Conservation (phyloP, 2,888 invertebrate genomes). For the Mythimna impura region DNA sequence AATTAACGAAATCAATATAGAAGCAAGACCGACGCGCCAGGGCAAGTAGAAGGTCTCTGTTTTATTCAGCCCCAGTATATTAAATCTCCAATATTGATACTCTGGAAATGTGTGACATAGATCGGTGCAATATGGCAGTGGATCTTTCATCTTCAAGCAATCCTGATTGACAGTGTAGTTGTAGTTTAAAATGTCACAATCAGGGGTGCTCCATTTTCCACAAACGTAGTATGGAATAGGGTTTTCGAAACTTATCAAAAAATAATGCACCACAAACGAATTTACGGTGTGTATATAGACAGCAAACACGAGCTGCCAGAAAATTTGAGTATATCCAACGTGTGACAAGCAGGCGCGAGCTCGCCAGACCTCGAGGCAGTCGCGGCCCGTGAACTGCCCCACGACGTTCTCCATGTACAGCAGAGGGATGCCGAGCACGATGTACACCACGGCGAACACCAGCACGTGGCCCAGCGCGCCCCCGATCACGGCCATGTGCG, state of each 20-base stretch:
- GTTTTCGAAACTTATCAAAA: slow-evolving; percentile 83
- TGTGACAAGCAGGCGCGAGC: slow-evolving; percentile 79
- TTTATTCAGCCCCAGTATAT: slow-evolving; percentile 62
- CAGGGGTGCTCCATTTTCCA: slow-evolving; percentile 74
- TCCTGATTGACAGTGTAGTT: slow-evolving; percentile 82
- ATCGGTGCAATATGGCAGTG: slow-evolving; percentile 70
- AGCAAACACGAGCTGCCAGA: slow-evolving; percentile 75
- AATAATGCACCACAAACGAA: slow-evolving; percentile 80
- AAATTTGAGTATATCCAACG: slow-evolving; percentile 77
- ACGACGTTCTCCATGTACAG: slow-evolving; percentile 83
- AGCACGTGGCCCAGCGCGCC: slow-evolving; percentile 77
- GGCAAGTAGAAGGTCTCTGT: slow-evolving; percentile 67
- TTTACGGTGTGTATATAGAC: slow-evolving; percentile 74
- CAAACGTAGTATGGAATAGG: slow-evolving; percentile 81
- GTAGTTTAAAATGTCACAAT: slow-evolving; percentile 73
- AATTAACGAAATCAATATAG: slow-evolving; percentile 70
- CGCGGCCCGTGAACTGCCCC: slow-evolving; percentile 82
- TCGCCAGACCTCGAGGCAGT: slow-evolving; percentile 82
- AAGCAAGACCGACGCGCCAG: slow-evolving; percentile 81
- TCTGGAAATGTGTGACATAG: slow-evolving; percentile 80
- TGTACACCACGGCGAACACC: slow-evolving; percentile 64
- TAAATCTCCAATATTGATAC: slow-evolving; percentile 80
- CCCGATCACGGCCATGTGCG: slow-evolving; percentile 67
- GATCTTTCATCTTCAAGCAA: slow-evolving; percentile 71
- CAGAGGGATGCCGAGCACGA: slow-evolving; percentile 80